Evolutionary conservation across 2,888 invertebrate genomes (phyloP), one percentile per base, ranked within the genome.

Genomic region (Ennomos fuscantarius): DNA sequence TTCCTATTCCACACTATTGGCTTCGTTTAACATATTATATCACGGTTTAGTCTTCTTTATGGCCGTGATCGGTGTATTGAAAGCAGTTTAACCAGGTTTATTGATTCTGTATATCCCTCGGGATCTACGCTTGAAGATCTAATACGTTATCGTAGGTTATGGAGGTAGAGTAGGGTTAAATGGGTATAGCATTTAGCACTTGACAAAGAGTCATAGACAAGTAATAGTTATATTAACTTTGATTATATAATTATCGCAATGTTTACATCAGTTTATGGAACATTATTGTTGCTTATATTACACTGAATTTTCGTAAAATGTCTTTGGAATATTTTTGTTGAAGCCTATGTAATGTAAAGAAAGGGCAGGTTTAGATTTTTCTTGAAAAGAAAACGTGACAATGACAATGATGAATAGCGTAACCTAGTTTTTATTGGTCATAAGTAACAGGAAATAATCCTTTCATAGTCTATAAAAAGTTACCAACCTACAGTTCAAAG

Each of bases 1-100:
- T 67, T 69, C 66, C 70, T 69, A 69, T 69, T 65, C 64, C 68
- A 64, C 58, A 66, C 60, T 65, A 62, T 58, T 58, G 57, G 47
- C 43, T 44, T 12, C 13, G 55, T 56, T 54, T 53, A 50, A 54
- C 49, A 50, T 53, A 56, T 53, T 50, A 61, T 60, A 55, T 49
- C 49, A 46, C 39, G 50, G 50, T 50, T 53, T 56, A 61, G 49
- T 55, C 56, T 61, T 37, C 49, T 61, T 61, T 56, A 61, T 56
- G 43, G 49, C 53, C 47, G 42, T 56, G 60, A 61, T 56, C 56
- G 53, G 56, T 55, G 55, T 60, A 60, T 51, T 55, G 60, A 60
- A 55, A 55, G 51, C 55, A 45, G 58, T 49, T 58, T 53, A 53
- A 48, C 53, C 44, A 49, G 53, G 54, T 53, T 53, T 48, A 53